Conservation (phyloP, 64 coral and sea anemone species). For the Montipora capricornis region DNA sequence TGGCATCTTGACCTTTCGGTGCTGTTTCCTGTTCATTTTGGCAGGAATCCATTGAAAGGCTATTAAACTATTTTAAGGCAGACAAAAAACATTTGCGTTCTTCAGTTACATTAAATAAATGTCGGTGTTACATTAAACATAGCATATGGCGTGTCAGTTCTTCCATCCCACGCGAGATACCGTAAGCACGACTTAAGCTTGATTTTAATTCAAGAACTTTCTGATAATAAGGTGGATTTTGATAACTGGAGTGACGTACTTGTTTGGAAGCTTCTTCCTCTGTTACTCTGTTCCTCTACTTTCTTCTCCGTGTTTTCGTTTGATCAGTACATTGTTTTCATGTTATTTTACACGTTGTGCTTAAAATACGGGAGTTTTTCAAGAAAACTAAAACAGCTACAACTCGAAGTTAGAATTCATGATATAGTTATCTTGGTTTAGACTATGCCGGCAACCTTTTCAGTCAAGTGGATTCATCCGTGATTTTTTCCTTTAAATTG, state of each 20-base stretch:
- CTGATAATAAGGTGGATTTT: not conserved
- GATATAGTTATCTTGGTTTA: not conserved
- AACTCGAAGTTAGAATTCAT: not conserved
- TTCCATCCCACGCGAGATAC: not conserved
- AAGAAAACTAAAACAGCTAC: not conserved
- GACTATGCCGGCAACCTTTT: not conserved
- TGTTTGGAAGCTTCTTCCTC: not conserved
- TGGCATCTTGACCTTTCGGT: constrained; percentile 36
- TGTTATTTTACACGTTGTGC: too few relatives aligned
- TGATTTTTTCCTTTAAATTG: too few relatives aligned
- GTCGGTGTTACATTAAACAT: not conserved
- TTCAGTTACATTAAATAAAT: constrained; percentile 26
- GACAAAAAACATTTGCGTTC: constrained; percentile 3
- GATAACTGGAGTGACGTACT: not conserved
- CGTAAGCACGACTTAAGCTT: not conserved
- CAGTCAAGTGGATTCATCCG: not conserved
- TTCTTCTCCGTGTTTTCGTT: too few relatives aligned
- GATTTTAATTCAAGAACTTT: not conserved
- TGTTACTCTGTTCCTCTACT: not conserved
- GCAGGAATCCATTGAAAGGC: constrained; percentile 5
- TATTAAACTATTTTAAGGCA: constrained; percentile 35
- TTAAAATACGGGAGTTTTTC: too few relatives aligned
- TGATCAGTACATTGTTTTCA: too few relatives aligned
- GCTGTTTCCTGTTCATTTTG: constrained; percentile 32
- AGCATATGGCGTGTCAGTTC: not conserved